These are phyloP conservation scores for Falco berigora DNA, from an alignment of 2,797 vertebrate species.

Conservation along the genomic window DNA sequence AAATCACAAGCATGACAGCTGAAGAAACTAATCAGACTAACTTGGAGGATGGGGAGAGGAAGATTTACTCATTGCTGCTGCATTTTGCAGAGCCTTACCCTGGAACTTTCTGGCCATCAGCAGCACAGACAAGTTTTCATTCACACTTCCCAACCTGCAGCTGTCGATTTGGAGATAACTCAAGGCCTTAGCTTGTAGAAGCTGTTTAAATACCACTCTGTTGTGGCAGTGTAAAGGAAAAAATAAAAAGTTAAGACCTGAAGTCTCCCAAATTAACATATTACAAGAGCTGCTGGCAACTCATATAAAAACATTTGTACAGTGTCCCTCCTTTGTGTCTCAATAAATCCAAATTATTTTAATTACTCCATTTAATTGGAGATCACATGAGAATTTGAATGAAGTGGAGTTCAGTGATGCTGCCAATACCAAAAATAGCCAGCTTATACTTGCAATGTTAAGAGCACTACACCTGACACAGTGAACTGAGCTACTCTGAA, in stretches of 20 bases:
- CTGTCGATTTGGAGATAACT: constrained; percentile 88
- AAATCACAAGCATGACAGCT: neutral
- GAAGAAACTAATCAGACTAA: neutral
- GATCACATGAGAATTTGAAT: neutral
- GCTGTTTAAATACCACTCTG: constrained; percentile 86
- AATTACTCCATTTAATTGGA: neutral
- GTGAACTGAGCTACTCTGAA: neutral
- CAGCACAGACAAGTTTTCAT: constrained; percentile 83
- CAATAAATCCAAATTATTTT: neutral
- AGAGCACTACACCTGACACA: neutral
- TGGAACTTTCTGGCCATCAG: constrained; percentile 85
- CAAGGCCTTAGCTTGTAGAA: constrained; percentile 81
- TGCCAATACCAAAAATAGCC: neutral
- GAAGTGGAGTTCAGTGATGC: neutral
- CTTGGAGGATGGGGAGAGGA: neutral
- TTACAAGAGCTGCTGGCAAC: neutral
- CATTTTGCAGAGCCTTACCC: constrained; percentile 63
- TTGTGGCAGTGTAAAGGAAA: constrained; percentile 74
- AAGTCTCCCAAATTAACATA: neutral
- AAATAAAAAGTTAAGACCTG: neutral
- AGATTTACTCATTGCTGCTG: neutral
- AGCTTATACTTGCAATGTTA: neutral
- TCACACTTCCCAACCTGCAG: constrained; percentile 85
- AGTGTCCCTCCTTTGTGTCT: neutral
- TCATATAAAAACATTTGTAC: neutral